Evolutionary conservation across 2,888 invertebrate genomes (phyloP).

Genomic region (Acleris laterana): DNA sequence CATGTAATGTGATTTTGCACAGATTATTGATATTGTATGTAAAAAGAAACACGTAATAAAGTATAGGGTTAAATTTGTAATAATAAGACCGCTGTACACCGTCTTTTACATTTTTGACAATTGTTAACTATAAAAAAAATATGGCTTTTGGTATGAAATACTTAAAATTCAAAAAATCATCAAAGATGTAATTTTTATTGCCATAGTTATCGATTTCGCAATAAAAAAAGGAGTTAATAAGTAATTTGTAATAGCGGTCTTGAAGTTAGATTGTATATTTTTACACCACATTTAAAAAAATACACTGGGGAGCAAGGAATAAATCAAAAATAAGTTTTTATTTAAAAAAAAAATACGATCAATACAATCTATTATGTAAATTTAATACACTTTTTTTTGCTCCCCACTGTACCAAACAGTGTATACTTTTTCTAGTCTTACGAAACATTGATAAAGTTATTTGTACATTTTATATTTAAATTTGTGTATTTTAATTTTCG

Average conservation of each 20-base stretch:
- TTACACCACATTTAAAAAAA: constrained; percentile 17
- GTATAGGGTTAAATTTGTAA: constrained; percentile 11
- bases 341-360: constrained; percentile 6
- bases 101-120: too few species aligned
- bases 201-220: neutral
- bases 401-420: constrained; percentile 25
- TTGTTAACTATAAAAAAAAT: too few species aligned
- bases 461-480: constrained; percentile 23
- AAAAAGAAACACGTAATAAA: constrained; percentile 17
- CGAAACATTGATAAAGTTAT: constrained; percentile 31
- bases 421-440: constrained; percentile 36
- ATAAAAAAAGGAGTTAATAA: neutral
- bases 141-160: too few species aligned
- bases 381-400: constrained; percentile 8
- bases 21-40: constrained; percentile 6
- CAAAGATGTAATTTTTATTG: too few species aligned
- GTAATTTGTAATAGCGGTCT: constrained; percentile 13
- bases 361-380: constrained; percentile 16
- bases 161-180: neutral
- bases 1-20: neutral
- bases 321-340: neutral
- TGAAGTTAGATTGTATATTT: constrained; percentile 31
- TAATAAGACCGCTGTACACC: neutral
- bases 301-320: constrained; percentile 13
- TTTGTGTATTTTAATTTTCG: constrained; percentile 15